Evolutionary conservation across 2,797 vertebrate species (phyloP).

Genomic region (Lepus townsendii): DNA sequence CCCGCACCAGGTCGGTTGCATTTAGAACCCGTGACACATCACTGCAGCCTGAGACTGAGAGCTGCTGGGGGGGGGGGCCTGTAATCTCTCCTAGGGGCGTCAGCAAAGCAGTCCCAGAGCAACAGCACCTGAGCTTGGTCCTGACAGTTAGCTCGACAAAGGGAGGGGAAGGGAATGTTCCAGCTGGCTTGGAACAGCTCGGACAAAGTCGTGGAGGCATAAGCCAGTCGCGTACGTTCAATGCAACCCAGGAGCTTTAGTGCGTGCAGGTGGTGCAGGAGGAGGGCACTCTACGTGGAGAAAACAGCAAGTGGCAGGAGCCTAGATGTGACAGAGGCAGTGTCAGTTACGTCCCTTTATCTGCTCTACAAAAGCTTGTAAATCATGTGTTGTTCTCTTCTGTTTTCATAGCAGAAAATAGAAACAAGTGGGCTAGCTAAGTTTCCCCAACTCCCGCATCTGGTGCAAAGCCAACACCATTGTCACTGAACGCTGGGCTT

Average conservation of each 20-base stretch:
- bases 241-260: background rate
- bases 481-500: background rate
- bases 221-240: background rate
- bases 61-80: background rate
- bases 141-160: background rate
- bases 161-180: background rate
- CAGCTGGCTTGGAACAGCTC: background rate
- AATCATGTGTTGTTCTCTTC: background rate
- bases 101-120: background rate
- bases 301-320: background rate
- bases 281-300: background rate
- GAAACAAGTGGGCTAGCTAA: background rate
- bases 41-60: background rate
- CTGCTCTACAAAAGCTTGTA: background rate
- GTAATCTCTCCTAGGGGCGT: background rate
- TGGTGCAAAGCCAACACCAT: background rate
- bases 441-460: background rate
- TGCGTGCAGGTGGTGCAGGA: background rate
- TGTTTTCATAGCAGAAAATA: constrained; percentile 32
- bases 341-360: background rate
- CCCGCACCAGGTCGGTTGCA: background rate
- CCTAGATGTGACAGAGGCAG: background rate
- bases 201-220: background rate
- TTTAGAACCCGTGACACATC: background rate
- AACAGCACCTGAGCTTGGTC: background rate